A percentile compares a stretch with the other conserved stretches of the same genome.
These are phyloP conservation scores for Heloderma charlesbogerti DNA, from an alignment of 2,113 vertebrate species.

Conservation along the genomic window DNA sequence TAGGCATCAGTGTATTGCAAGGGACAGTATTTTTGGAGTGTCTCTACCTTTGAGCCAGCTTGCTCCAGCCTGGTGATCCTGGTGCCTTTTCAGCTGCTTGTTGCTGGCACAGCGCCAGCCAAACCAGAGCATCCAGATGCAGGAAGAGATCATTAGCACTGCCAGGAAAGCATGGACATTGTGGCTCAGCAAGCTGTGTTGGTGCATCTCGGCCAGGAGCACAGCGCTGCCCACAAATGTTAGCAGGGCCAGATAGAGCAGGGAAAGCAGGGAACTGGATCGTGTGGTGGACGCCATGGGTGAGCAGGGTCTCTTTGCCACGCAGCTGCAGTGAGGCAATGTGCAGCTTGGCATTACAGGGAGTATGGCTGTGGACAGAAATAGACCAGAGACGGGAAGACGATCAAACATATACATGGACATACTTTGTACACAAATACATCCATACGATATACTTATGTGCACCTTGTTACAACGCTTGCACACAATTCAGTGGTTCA, in stretches of 20 bases:
- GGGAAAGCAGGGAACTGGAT: slow-evolving; percentile 47
- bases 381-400: background rate
- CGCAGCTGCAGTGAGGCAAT: background rate
- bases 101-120: slow-evolving; percentile 32
- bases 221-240: slow-evolving; percentile 53
- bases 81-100: slow-evolving; percentile 37
- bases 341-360: background rate
- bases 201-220: slow-evolving; percentile 47
- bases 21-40: background rate
- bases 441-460: background rate
- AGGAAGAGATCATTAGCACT: slow-evolving; percentile 55
- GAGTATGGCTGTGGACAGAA: background rate
- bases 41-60: slow-evolving; percentile 58
- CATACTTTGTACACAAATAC: background rate
- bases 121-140: slow-evolving; percentile 60
- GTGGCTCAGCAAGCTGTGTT: slow-evolving; percentile 35
- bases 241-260: slow-evolving; percentile 51
- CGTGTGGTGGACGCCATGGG: slow-evolving; percentile 11
- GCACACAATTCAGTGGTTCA: background rate
- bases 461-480: background rate
- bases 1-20: background rate
- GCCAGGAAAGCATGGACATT: slow-evolving; percentile 43
- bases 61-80: slow-evolving; percentile 57
- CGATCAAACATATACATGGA: too few relatives aligned
- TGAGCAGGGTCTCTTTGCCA: background rate